Evolutionary conservation across 2,797 vertebrate species (phyloP).

Genomic region (Erethizon dorsatum): DNA sequence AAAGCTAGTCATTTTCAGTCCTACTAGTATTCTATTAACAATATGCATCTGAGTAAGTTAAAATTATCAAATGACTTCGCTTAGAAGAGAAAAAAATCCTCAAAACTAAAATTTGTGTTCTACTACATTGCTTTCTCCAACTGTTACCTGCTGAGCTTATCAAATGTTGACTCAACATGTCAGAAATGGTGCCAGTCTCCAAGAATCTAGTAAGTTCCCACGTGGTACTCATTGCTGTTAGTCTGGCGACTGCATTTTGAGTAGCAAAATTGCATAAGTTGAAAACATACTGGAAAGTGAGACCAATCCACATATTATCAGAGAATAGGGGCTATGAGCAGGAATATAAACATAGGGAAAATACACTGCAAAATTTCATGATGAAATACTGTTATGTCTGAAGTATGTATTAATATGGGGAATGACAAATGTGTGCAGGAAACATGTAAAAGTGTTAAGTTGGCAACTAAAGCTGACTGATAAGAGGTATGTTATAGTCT

Average conservation of each 20-base stretch:
- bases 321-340: neutral
- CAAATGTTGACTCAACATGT: neutral
- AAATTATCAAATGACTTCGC: neutral
- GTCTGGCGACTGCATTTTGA: neutral
- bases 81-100: neutral
- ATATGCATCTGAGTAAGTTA: neutral
- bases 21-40: constrained; percentile 23
- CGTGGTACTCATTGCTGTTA: neutral
- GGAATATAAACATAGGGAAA: neutral
- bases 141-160: neutral
- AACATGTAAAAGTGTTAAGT: neutral
- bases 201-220: neutral
- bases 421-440: neutral
- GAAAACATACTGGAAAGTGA: neutral
- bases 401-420: neutral
- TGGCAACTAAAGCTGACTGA: neutral
- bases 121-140: neutral
- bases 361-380: neutral
- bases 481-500: neutral
- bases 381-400: neutral
- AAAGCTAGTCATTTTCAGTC: constrained; percentile 38
- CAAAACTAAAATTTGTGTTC: neutral
- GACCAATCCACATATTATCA: neutral
- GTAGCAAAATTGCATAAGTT: neutral
- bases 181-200: neutral